phyloP scores from a whole-genome alignment of 2,113 vertebrate species.

The Zosterops lateralis region DNA sequence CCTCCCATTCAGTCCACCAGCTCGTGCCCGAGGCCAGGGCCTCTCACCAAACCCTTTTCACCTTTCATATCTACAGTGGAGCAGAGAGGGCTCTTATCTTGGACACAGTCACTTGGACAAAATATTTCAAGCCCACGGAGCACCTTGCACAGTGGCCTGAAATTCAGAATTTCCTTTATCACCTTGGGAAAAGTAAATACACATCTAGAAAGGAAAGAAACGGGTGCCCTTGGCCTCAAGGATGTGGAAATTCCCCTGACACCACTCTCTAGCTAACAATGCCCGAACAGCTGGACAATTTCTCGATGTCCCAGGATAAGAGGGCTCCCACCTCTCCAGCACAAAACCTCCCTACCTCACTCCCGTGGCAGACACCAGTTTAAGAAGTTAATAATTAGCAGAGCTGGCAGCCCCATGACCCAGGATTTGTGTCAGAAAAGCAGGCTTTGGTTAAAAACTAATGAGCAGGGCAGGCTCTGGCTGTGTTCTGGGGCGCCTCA shows the following conservation, averaged over 20 bases:
- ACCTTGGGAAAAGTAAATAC: background rate
- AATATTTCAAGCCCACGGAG: background rate
- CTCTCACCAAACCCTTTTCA: background rate
- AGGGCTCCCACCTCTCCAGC: background rate
- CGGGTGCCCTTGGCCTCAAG: background rate
- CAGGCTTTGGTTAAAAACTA: background rate
- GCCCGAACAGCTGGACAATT: background rate
- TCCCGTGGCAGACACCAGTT: fast-evolving
- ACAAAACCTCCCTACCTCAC: background rate
- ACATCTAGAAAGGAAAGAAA: background rate
- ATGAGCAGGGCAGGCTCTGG: background rate
- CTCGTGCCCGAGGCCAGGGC: fast-evolving
- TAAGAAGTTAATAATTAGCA: background rate
- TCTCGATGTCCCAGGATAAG: background rate
- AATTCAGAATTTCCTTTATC: background rate
- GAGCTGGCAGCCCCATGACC: background rate
- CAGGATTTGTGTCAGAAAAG: background rate
- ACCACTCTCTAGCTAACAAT: fast-evolving
- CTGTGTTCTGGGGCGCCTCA: background rate
- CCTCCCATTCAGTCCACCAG: background rate
- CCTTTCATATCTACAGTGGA: background rate
- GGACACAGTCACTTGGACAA: background rate
- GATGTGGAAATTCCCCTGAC: fast-evolving
- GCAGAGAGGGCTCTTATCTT: background rate
- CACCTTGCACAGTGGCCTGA: background rate